phyloP scores from a whole-genome alignment of 2,888 invertebrate species.

The Sarcophaga caerulescens region DNA sequence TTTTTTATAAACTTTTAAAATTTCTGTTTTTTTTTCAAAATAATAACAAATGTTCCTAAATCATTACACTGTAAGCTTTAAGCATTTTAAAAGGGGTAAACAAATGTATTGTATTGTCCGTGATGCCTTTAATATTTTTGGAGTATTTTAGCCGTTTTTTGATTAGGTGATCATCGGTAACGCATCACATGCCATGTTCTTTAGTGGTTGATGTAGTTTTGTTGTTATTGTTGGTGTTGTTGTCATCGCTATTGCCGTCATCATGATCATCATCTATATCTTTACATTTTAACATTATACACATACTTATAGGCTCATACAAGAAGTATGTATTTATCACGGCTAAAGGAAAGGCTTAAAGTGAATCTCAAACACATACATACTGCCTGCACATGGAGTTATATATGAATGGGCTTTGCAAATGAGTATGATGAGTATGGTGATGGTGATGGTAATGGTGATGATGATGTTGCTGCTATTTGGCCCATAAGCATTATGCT shows the following conservation, averaged over 20 bases:
- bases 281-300: slow-evolving; percentile 45
- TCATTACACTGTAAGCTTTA: slow-evolving; percentile 47
- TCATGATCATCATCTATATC: slow-evolving; percentile 53
- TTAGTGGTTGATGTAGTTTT: slow-evolving; percentile 32
- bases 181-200: slow-evolving; percentile 76
- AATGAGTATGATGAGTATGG: not conserved
- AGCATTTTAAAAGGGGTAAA: not conserved
- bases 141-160: slow-evolving; percentile 69
- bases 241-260: slow-evolving; percentile 64
- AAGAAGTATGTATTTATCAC: slow-evolving; percentile 51
- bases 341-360: slow-evolving; percentile 38
- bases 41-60: not conserved
- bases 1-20: too few relatives aligned
- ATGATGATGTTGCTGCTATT: slow-evolving; percentile 14
- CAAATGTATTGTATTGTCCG: slow-evolving; percentile 33
- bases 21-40: not conserved
- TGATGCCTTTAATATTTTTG: slow-evolving; percentile 50
- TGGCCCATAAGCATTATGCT: not conserved
- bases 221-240: slow-evolving; percentile 65
- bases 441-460: slow-evolving; percentile 7
- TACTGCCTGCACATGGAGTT: slow-evolving; percentile 10
- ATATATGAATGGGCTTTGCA: not conserved
- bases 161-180: slow-evolving; percentile 73
- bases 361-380: slow-evolving; percentile 53
- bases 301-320: slow-evolving; percentile 14